Evolutionary conservation across 2,888 invertebrate genomes (phyloP), one percentile per base, ranked within the genome.

Genomic region (Pyralis farinalis): DNA sequence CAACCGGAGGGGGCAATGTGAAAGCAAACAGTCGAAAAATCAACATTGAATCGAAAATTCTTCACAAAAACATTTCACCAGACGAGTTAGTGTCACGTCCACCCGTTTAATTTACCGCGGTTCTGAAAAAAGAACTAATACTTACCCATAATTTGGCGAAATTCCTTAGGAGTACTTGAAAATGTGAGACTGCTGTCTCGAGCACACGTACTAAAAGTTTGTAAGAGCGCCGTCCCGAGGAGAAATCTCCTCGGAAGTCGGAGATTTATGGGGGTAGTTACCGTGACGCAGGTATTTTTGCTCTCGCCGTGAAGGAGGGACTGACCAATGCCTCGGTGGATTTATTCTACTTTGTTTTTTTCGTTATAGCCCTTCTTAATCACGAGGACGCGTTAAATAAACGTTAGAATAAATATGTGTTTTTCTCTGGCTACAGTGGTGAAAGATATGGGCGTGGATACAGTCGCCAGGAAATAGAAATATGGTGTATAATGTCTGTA

Each of bases 261-360:
- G 52, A 79, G 84, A 85, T 85, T 85, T 84, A 86, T 84, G 68
- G 68, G 55, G 63, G 66, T 71, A 71, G 79, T 83, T 81, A 80
- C 66, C 70, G 71, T 70, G 76, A 77, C 78, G 70, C 76, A 82
- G 82, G 81, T 82, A 84, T 81, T 83, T 78, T 69, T 64, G 53
- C 59, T 36, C 55, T 4, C 16, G 49, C 51, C 48, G 47, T 47
- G 53, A 49, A 51, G 58, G 55, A 59, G 53, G 71, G 68, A 71
- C 72, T 79, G 76, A 78, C 81, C 79, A 66, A 69, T 69, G 65
- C 63, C 49, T 58, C 53, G 47, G 58, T 61, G 59, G 51, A 54
- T 55, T 62, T 55, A 61, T 39, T 37, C 40, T 34, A 46, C 53
- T 51, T 55, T 59, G 56, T 58, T 64, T 67, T 65, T 65, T 58